Base-by-base conservation (phyloP, 2,888 invertebrate genomes). In the Ferdinandea cuprea region DNA sequence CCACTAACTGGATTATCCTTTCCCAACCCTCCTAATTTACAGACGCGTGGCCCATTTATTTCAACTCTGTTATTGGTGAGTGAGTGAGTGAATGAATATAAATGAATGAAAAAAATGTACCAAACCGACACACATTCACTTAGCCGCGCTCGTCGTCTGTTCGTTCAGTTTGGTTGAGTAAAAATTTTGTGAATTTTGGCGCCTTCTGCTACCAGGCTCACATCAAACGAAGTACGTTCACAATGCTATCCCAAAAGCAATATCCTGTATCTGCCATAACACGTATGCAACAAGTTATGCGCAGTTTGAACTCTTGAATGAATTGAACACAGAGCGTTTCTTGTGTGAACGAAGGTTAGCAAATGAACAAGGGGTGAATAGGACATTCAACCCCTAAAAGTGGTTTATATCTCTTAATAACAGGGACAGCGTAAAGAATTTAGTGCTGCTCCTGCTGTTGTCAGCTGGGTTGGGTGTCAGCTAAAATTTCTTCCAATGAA, bases 151-250 rank as follows among this genome's bases (percentile, higher is more conserved):
- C n/a, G n/a, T 59, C 32, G 21, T n/a, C 15, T 54, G 37, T 46
- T 13, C 11, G 65, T 25, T 25, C 25, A 58, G 63, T 72, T 78
- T 72, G n/a, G n/a, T n/a, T n/a, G n/a, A n/a, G n/a, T n/a, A n/a
- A n/a, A n/a, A 85, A 85, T 83, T 85, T 81, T 83, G 80, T 74
- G 81, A 85, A 85, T 85, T 85, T 85, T 85, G 85, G 85, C 85
- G 85, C 85, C 85, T 85, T 83, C 63, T 17, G 15, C n/a, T 65
- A 83, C 61, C 85, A 85, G 85, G 85, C 69, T 59, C 17, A 0
- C 84, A 74, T 59, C 48, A 19, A 15, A 54, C 15, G 17, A 66
- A 56, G 61, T 9, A 61, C 4, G 44, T 35, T 25, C 42, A 17
- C 37, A 32, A 46, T 61, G 37, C 42, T 17, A n/a, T n/a, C 52